Evolutionary conservation across 2,888 invertebrate species (phyloP).

Genomic region (Standfussiana lucernea): DNA sequence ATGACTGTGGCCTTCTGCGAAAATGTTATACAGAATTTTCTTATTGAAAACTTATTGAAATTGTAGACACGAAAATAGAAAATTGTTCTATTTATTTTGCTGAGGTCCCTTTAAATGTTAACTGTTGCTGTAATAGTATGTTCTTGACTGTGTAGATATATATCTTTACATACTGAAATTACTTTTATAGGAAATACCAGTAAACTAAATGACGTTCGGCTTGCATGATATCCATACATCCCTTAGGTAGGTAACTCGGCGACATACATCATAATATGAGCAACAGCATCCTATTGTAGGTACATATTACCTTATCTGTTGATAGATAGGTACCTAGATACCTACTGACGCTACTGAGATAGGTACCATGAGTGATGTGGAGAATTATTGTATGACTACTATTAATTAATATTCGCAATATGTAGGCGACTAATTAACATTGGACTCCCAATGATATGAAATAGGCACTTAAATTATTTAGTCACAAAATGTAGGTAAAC

Average conservation of each 20-base stretch:
- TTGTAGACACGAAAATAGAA: conserved; percentile 37
- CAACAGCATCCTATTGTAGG: not conserved
- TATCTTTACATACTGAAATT: not conserved
- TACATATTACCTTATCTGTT: not conserved
- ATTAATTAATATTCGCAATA: not conserved
- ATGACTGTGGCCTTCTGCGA: conserved; percentile 62
- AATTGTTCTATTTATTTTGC: conserved; percentile 20
- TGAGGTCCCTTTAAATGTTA: conserved; percentile 2
- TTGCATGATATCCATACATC: not conserved
- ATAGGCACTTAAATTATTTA: too few relatives aligned
- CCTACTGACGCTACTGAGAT: not conserved
- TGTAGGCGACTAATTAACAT: too few relatives aligned
- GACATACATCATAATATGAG: not conserved
- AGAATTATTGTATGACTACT: too few relatives aligned
- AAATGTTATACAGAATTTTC: conserved; percentile 55
- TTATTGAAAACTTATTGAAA: conserved; percentile 57
- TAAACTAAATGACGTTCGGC: not conserved
- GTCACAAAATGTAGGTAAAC: not conserved
- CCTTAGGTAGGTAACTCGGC: not conserved
- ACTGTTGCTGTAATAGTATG: not conserved
- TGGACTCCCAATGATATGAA: too few relatives aligned
- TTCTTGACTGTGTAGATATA: not conserved
- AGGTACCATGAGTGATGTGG: too few relatives aligned
- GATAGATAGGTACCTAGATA: too few relatives aligned
- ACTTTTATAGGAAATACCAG: not conserved